Percentiles rank a stretch among this genome's conserved stretches.
Evolutionary conservation across 2,797 vertebrate genomes (phyloP).

Genomic region (Arrhamphus sclerolepis): DNA sequence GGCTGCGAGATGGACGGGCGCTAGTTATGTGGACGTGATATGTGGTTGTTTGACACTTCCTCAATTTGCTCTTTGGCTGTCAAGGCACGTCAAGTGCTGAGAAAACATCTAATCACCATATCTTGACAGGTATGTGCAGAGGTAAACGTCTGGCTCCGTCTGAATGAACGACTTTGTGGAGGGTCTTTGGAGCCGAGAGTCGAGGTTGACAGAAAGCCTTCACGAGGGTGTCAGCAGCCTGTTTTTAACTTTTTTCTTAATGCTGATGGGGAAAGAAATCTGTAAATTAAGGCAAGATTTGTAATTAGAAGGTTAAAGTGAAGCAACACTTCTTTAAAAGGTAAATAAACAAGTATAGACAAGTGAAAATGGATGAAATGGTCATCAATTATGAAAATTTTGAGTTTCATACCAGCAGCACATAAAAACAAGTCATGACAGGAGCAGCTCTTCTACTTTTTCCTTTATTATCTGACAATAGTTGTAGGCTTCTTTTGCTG

Average conservation of each 20-base stretch:
- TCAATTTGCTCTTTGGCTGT: conserved; percentile 40
- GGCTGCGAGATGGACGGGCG: conserved; percentile 30
- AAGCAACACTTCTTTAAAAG: too few species aligned
- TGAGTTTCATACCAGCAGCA: too few species aligned
- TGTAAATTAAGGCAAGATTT: not conserved
- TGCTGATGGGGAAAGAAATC: not conserved
- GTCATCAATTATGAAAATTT: too few species aligned
- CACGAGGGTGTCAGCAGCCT: conserved; percentile 7
- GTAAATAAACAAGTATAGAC: too few species aligned
- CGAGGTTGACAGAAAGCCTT: not conserved
- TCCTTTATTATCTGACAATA: too few species aligned
- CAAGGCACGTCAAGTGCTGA: not conserved
- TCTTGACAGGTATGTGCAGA: conserved; percentile 25
- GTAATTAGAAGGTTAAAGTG: too few species aligned
- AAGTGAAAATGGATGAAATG: too few species aligned
- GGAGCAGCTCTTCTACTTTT: too few species aligned
- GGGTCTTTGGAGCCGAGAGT: conserved; percentile 1
- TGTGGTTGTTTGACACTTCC: conserved; percentile 44
- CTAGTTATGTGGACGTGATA: conserved; percentile 32
- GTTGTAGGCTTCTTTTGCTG: too few species aligned
- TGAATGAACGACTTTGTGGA: conserved; percentile 9
- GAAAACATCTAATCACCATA: conserved; percentile 29
- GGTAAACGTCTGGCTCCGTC: conserved; percentile 7
- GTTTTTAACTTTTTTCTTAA: not conserved
- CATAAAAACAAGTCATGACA: too few species aligned